phyloP scores from a whole-genome alignment of 2,113 vertebrate species.

The Mungos mungo region DNA sequence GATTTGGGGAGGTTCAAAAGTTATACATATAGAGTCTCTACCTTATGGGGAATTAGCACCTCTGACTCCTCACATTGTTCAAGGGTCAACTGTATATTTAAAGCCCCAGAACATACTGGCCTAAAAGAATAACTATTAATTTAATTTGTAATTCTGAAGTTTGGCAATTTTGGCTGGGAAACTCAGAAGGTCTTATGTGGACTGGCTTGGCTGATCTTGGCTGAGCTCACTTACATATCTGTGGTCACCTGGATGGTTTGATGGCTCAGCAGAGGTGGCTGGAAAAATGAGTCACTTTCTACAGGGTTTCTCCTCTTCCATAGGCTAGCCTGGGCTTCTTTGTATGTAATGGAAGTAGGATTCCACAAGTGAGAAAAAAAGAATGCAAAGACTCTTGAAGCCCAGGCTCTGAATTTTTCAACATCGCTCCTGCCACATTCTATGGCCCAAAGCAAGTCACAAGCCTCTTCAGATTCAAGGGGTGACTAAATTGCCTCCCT shows the following conservation, averaged over 20 bases:
- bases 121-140: neutral
- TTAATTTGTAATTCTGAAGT: neutral
- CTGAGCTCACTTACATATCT: neutral
- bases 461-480: neutral
- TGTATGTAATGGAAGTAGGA: neutral
- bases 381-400: neutral
- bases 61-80: neutral
- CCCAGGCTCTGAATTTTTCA: constrained; percentile 6
- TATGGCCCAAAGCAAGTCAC: neutral
- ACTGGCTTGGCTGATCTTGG: neutral
- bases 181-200: neutral
- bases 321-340: neutral
- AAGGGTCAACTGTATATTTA: neutral
- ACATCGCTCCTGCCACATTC: neutral
- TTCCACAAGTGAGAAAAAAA: neutral
- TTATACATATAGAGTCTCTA: neutral
- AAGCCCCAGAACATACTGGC: neutral
- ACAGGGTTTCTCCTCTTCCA: neutral
- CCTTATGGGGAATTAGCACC: neutral
- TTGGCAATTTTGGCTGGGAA: neutral
- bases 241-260: neutral
- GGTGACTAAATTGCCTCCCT: neutral
- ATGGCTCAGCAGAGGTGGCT: neutral
- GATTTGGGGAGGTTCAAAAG: neutral
- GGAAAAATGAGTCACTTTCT: neutral